Evolutionary conservation across 2,113 vertebrate genomes (phyloP).

Genomic region (Candoia aspera): DNA sequence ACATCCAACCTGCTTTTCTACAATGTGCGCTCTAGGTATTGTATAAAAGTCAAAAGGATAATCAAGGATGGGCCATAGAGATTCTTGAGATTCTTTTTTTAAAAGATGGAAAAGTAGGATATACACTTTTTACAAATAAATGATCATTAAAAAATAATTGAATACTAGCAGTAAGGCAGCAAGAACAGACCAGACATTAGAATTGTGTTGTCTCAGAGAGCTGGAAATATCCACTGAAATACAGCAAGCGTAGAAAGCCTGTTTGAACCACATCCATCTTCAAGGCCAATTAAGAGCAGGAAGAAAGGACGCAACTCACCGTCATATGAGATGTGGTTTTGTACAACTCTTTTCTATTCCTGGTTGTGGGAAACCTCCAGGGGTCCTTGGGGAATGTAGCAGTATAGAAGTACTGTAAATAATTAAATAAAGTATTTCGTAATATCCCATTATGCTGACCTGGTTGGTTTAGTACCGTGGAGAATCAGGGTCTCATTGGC

Average conservation of each 20-base stretch:
- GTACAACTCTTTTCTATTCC: neutral
- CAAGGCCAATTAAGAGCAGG: neutral
- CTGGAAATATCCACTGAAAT: neutral
- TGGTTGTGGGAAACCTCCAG: neutral
- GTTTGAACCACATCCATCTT: neutral
- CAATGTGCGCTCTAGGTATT: neutral
- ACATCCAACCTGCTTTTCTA: too few relatives aligned
- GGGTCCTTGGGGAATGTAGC: neutral
- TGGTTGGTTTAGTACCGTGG: neutral
- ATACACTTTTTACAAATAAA: neutral
- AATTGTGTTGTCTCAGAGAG: neutral
- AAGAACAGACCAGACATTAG: neutral
- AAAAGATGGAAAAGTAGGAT: neutral
- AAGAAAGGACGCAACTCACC: neutral
- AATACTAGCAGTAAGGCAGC: neutral
- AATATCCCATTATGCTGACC: neutral
- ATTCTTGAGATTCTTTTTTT: neutral
- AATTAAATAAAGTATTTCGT: neutral
- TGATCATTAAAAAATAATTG: neutral
- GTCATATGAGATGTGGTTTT: neutral
- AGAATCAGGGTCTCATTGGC: neutral
- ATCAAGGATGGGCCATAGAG: neutral
- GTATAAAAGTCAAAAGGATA: neutral
- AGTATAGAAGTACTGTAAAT: too few relatives aligned
- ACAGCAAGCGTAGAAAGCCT: neutral